phyloP scores from a whole-genome alignment of 35 echinoderm and acorn worm species.

The Apostichopus parvimensis region DNA sequence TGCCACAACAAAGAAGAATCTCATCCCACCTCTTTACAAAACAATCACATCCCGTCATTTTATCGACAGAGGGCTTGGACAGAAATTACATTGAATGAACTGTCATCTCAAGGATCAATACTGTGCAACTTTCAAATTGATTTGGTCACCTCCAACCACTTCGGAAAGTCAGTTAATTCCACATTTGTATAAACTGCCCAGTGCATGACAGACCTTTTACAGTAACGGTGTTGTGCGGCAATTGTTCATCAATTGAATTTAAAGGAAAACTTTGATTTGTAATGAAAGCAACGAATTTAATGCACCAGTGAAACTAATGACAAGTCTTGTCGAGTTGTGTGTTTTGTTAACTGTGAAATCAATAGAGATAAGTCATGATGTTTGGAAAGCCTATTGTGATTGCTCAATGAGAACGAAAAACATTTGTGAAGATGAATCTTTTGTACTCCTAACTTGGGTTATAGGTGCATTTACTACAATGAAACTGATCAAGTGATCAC shows the following conservation, averaged over 20 bases:
- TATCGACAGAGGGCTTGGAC: too few relatives aligned
- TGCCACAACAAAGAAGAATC: too few relatives aligned
- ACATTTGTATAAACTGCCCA: conserved; percentile 22
- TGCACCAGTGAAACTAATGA: not conserved
- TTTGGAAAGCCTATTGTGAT: conserved; percentile 27
- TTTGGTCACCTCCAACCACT: conserved; percentile 2
- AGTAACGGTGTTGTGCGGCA: not conserved
- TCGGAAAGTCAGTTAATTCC: not conserved
- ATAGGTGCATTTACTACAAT: too few relatives aligned
- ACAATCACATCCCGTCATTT: too few relatives aligned
- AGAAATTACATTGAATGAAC: not conserved
- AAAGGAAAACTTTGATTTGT: conserved; percentile 22
- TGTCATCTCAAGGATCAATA: conserved; percentile 9
- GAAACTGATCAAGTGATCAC: too few relatives aligned
- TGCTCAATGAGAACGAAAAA: conserved; percentile 1
- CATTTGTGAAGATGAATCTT: not conserved
- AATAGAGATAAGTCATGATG: conserved; percentile 25
- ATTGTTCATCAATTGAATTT: conserved; percentile 24
- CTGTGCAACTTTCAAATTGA: conserved; percentile 11
- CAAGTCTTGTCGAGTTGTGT: not conserved
- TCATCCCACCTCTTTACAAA: too few relatives aligned
- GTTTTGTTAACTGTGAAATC: conserved; percentile 21
- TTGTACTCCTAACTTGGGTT: not conserved
- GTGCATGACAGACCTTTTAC: conserved; percentile 20
- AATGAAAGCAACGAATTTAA: conserved; percentile 28